Evolutionary conservation across 1,140 invertebrate genomes (phyloP).

Genomic region (Whitmania pigra): DNA sequence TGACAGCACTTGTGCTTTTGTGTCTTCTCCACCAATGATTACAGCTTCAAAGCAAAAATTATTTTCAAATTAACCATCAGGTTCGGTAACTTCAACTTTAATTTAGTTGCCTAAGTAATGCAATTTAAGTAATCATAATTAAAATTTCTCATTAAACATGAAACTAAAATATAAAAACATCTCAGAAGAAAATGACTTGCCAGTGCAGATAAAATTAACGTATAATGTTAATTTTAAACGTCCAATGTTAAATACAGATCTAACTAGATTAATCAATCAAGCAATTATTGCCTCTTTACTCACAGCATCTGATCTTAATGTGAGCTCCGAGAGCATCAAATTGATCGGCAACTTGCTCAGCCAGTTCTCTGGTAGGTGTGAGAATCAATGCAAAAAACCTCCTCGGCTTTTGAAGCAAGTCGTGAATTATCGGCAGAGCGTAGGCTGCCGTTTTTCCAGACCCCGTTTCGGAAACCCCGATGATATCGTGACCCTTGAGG

Average conservation of each 20-base stretch:
- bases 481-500: conserved; percentile 74
- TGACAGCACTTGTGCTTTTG: conserved; percentile 77
- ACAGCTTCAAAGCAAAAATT: conserved; percentile 53
- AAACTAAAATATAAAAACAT: background rate
- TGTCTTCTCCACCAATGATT: conserved; percentile 94
- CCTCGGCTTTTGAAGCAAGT: conserved; percentile 56
- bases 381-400: conserved; percentile 83
- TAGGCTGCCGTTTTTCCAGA: conserved; percentile 97
- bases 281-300: conserved; percentile 18
- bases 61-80: background rate
- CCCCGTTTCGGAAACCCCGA: conserved; percentile 91
- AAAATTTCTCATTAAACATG: background rate
- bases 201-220: background rate
- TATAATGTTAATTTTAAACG: background rate
- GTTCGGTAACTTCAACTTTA: background rate
- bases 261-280: background rate
- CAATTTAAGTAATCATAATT: background rate
- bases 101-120: background rate
- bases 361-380: conserved; percentile 91
- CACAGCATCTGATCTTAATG: conserved; percentile 88
- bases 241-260: background rate
- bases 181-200: background rate
- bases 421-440: conserved; percentile 84
- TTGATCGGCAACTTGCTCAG: conserved; percentile 88
- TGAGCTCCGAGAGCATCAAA: conserved; percentile 59